Evolutionary conservation across 2,797 vertebrate genomes (phyloP).

Genomic region (Tinamus major): DNA sequence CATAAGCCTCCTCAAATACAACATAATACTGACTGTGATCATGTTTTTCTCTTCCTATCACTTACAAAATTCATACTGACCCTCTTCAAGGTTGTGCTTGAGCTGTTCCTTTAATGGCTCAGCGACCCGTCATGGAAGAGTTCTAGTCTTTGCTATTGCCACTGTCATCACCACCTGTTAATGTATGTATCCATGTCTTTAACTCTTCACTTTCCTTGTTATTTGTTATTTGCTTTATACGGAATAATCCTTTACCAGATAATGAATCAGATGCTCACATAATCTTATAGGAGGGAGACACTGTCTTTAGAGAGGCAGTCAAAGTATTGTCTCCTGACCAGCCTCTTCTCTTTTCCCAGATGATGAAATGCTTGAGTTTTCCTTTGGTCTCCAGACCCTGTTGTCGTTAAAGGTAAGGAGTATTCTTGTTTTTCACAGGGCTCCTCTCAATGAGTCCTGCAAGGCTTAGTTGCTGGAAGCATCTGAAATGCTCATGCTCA

Average conservation of each 20-base stretch:
- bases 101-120: neutral
- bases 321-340: neutral
- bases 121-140: neutral
- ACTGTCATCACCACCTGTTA: neutral
- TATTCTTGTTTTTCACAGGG: neutral
- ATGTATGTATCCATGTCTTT: neutral
- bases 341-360: conserved; percentile 78
- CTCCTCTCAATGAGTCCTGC: neutral
- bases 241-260: neutral
- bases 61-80: neutral
- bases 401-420: conserved; percentile 90
- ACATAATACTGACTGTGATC: neutral
- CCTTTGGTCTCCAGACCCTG: conserved; percentile 91
- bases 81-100: neutral
- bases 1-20: neutral
- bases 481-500: neutral
- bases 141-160: neutral
- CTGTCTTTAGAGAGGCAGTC: neutral
- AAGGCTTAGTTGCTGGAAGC: neutral
- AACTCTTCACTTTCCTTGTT: neutral
- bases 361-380: conserved; percentile 87
- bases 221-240: neutral
- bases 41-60: neutral
- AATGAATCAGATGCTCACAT: neutral
- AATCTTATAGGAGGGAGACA: neutral